Evolutionary conservation across 2,888 invertebrate genomes (phyloP), one percentile per base, ranked within the genome.

Genomic region (Disparrhopalites patrizii): DNA sequence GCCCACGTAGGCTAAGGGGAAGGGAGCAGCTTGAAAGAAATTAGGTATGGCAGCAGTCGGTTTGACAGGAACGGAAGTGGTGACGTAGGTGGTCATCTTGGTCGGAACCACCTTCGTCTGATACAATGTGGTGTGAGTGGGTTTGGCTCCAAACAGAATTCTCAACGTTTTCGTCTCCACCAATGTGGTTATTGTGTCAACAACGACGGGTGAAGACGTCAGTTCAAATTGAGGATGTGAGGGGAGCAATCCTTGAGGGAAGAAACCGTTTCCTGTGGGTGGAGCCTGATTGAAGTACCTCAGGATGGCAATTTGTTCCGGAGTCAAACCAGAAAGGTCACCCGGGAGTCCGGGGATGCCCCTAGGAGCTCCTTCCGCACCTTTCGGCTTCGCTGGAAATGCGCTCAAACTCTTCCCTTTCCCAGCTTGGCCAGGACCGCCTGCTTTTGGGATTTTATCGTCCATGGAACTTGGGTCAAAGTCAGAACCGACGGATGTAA

Each of bases 141-240:
- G 92, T 79, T 90, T 91, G 33, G 93, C 92, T n/a, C 93, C 92
- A 78, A 93, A 93, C 13, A 91, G 92, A 73, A 93, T 81, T 79
- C 92, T 91, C 69, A 93, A 80, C 60, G 92, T 82, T 80, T 90
- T 88, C 75, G 91, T 91, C 70, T 89, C 86, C 0, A 91, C 91
- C 71, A 88, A 84, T 1, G 88, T 89, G 15, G 91, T 85, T 75
- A 89, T 81, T 0, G 91, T 90, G 76, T 89, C 90, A 67, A 89
- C 85, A 27, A 92, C 83, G n/a, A 91, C 82, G 0, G 91, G 90
- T 0, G 90, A 88, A 10, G 90, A 90, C 28, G 89, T 89, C 23
- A 91, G 79, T 38, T 88, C 86, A 63, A 79, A 78, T 60, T 79
- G 81, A n/a, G 76, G 76, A 51, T 78, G 80, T 0, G 81, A 81